Conservation (phyloP, 2,797 vertebrate genomes). For the Selene dorsalis region DNA sequence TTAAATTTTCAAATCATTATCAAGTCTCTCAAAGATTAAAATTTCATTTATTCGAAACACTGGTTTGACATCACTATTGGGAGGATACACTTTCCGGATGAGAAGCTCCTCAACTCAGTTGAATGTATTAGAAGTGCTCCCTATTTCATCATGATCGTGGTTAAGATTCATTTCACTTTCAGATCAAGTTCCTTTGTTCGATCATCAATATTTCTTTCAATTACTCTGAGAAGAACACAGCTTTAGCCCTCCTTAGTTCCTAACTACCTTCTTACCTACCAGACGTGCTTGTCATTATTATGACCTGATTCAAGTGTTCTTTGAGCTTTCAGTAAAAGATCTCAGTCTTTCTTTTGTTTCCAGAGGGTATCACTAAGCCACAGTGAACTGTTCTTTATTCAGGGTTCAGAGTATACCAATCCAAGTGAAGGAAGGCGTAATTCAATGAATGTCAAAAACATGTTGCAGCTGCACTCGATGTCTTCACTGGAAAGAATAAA, state of each 20-base stretch:
- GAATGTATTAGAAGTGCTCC: no score
- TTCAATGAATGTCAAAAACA: neutral
- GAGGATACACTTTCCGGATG: no score
- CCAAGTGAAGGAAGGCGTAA: neutral
- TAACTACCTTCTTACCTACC: neutral
- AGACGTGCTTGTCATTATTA: neutral
- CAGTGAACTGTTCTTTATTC: neutral
- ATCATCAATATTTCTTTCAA: neutral
- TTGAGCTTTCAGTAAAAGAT: neutral
- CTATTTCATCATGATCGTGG: neutral
- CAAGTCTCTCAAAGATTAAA: no score
- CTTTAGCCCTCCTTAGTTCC: neutral
- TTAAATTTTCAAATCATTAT: neutral
- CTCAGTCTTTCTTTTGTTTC: neutral
- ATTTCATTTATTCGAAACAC: neutral
- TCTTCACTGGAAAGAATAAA: neutral
- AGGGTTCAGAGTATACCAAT: neutral
- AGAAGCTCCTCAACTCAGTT: neutral
- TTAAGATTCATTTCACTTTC: neutral
- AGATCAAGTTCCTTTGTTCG: neutral
- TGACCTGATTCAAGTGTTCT: neutral
- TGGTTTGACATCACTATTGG: neutral
- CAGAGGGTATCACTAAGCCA: neutral
- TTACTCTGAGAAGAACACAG: neutral
- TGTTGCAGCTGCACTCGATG: neutral